Conservation (phyloP, 2,797 vertebrate species). For the Odontamblyopus lacepedii region DNA sequence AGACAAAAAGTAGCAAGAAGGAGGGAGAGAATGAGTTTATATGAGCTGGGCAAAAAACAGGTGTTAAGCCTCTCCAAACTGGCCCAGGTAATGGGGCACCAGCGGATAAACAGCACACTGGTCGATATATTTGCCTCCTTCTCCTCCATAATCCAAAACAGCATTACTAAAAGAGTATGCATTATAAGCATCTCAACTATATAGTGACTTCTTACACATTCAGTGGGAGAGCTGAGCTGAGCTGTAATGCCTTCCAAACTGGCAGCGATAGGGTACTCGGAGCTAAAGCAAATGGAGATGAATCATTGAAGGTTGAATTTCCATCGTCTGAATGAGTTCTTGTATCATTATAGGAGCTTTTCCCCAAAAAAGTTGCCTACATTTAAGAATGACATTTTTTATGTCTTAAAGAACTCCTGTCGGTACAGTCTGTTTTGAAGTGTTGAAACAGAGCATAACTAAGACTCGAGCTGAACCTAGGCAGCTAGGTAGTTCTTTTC, state of each 20-base stretch:
- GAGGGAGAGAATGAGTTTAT: constrained; percentile 74
- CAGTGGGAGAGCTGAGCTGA: constrained; percentile 67
- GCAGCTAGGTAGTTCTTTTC: no score
- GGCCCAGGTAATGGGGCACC: constrained; percentile 73
- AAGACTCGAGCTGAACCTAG: neutral
- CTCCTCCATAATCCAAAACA: constrained; percentile 71
- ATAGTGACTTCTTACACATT: constrained; percentile 72
- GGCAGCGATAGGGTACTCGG: constrained; percentile 65
- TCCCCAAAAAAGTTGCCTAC: constrained; percentile 43
- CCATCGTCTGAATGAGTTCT: constrained; percentile 64
- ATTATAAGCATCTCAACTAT: constrained; percentile 70
- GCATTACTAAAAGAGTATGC: constrained; percentile 67
- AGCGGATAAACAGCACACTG: constrained; percentile 71
- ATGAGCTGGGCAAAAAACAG: constrained; percentile 63
- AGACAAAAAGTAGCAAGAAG: constrained; percentile 75
- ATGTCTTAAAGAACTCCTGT: constrained; percentile 42
- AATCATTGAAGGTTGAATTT: constrained; percentile 68
- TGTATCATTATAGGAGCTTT: constrained; percentile 57
- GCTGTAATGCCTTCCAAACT: constrained; percentile 69
- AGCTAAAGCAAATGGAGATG: constrained; percentile 68
- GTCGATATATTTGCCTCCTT: constrained; percentile 71
- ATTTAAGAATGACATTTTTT: constrained; percentile 47
- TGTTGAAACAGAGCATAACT: neutral
- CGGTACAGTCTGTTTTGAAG: neutral
- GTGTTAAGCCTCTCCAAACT: constrained; percentile 79